These are phyloP conservation scores for Otolemur garnettii DNA, from an alignment of 2,113 vertebrate genomes.

Conservation along the genomic window DNA sequence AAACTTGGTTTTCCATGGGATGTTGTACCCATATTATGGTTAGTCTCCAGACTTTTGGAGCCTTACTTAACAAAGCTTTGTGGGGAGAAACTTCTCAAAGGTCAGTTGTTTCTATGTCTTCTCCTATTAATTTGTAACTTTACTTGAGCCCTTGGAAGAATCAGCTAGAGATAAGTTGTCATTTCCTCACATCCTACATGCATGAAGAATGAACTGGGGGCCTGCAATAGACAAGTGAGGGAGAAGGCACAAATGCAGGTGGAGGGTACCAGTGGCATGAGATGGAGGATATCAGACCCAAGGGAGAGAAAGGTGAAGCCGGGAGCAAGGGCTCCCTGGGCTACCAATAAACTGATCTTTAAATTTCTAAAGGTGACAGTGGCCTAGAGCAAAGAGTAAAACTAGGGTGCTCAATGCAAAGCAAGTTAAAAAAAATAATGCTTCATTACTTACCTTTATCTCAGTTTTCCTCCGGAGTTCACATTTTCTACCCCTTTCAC, in stretches of 20 bases:
- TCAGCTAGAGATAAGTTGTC: not conserved
- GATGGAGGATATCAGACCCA: fast-evolving
- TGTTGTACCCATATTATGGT: fast-evolving
- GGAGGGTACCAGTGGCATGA: fast-evolving
- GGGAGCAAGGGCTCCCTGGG: not conserved
- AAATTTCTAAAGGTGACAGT: not conserved
- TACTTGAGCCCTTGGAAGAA: not conserved
- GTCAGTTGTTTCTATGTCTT: not conserved
- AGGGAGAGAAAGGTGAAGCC: not conserved
- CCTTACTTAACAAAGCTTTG: not conserved
- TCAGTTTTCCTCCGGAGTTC: not conserved
- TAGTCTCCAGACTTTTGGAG: not conserved
- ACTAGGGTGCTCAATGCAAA: not conserved
- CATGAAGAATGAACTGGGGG: not conserved
- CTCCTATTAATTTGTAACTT: not conserved
- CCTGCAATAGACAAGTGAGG: not conserved
- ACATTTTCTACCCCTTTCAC: not conserved
- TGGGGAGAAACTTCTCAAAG: not conserved
- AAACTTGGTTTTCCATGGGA: not conserved
- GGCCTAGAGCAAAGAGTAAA: not conserved
- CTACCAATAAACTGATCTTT: not conserved
- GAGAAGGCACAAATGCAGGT: not conserved
- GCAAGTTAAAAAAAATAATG: not conserved
- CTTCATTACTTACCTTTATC: not conserved
- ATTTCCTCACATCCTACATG: not conserved